Percentiles rank a stretch among this genome's conserved stretches.
These are phyloP conservation scores for Caretta caretta DNA, from an alignment of 2,113 vertebrate genomes.

Conservation along the genomic window DNA sequence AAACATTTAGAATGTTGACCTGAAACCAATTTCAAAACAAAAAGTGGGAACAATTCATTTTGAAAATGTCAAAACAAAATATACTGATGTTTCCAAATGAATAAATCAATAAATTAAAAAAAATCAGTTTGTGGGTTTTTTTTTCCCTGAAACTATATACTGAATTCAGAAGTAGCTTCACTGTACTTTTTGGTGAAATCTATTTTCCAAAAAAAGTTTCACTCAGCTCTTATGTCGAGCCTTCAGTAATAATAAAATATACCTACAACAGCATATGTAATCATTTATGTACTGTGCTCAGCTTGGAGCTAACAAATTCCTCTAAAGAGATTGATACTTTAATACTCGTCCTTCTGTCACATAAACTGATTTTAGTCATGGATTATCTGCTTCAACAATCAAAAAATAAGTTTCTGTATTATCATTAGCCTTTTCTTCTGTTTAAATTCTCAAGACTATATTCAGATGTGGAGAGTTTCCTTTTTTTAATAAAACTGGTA, in stretches of 20 bases:
- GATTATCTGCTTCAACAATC: not conserved
- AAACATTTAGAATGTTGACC: no score
- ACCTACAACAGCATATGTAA: not conserved
- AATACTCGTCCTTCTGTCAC: not conserved
- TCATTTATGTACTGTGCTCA: not conserved
- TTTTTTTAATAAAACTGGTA: not conserved
- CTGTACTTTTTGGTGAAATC: no score
- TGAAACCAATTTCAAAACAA: not conserved
- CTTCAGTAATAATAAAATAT: not conserved
- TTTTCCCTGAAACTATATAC: no score
- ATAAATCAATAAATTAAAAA: no score
- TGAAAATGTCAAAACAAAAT: no score
- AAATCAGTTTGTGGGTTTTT: no score
- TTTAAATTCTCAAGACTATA: not conserved
- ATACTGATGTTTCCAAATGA: no score
- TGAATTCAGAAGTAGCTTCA: no score
- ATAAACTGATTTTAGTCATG: not conserved
- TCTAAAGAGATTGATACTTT: not conserved
- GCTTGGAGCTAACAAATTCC: not conserved
- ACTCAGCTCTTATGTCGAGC: not conserved
- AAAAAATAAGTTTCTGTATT: not conserved
- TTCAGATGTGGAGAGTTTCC: not conserved
- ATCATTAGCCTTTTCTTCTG: not conserved
- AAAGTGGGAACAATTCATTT: no score
- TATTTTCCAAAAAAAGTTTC: no score